Evolutionary conservation across 2,113 vertebrate species (phyloP).

Genomic region (Axis porcinus): DNA sequence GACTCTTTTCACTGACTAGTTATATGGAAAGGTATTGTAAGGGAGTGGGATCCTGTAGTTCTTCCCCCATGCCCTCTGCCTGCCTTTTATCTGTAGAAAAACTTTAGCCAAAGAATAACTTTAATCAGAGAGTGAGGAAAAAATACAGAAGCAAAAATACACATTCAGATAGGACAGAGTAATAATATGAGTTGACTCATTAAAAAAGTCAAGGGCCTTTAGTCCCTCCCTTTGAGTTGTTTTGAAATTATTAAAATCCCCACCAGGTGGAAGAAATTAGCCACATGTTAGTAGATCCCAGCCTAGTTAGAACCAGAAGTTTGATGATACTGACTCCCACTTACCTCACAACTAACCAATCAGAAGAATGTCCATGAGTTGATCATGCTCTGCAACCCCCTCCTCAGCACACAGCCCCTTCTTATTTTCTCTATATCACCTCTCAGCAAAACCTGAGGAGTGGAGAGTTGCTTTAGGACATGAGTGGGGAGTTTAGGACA

Average conservation of each 20-base stretch:
- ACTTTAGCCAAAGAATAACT: neutral
- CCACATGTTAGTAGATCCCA: neutral
- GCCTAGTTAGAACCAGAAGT: neutral
- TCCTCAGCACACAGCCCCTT: neutral
- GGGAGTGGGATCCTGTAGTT: neutral
- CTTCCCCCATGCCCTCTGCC: neutral
- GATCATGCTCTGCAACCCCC: no score
- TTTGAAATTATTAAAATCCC: neutral
- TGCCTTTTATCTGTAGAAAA: neutral
- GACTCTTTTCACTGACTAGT: neutral
- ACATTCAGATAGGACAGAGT: neutral
- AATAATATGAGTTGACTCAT: neutral
- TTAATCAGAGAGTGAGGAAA: neutral
- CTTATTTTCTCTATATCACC: neutral
- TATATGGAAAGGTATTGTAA: fast-evolving
- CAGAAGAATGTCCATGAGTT: neutral
- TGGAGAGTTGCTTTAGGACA: neutral
- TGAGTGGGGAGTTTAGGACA: neutral
- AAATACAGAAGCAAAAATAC: neutral
- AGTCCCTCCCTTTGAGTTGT: neutral
- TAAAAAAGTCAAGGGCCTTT: neutral
- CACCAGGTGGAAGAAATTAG: neutral
- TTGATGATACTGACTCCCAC: neutral
- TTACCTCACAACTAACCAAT: neutral
- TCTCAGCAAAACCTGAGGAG: neutral